Evolutionary conservation across 2,113 vertebrate species (phyloP).

Genomic region (Empidonax alnorum): DNA sequence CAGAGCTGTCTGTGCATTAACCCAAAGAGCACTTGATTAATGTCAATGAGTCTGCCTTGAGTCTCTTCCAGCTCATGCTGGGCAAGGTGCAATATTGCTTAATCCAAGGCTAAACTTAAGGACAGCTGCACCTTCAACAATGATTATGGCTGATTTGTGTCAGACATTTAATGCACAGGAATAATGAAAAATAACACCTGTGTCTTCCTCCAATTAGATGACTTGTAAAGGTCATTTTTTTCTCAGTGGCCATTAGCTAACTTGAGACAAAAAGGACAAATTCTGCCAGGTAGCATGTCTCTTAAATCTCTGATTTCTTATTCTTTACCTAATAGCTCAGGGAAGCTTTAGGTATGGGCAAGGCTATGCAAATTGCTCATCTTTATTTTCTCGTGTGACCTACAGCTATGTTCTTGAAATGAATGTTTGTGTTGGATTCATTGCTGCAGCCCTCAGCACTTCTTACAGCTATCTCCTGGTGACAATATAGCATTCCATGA

Average conservation of each 20-base stretch:
- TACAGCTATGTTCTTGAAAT: slow-evolving; percentile 20
- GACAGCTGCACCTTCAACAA: background rate
- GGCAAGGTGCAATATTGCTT: background rate
- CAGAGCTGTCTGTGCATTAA: background rate
- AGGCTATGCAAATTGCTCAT: background rate
- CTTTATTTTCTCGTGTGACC: background rate
- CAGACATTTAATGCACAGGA: background rate
- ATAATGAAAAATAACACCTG: background rate
- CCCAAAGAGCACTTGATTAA: background rate
- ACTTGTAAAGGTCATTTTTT: background rate
- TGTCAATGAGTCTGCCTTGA: background rate
- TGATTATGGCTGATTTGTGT: slow-evolving; percentile 25
- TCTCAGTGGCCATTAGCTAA: background rate
- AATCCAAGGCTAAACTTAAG: slow-evolving; percentile 24
- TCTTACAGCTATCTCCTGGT: background rate
- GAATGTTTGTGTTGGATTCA: background rate
- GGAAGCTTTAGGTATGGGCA: background rate
- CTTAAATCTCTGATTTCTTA: background rate
- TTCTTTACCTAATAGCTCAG: background rate
- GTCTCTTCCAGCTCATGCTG: background rate
- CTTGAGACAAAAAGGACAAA: background rate
- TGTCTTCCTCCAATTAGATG: background rate
- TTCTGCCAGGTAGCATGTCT: background rate
- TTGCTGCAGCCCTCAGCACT: slow-evolving; percentile 39
- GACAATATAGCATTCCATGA: background rate